These are phyloP conservation scores for Homarus americanus DNA, from an alignment of 1,140 invertebrate genomes.

Conservation along the genomic window DNA sequence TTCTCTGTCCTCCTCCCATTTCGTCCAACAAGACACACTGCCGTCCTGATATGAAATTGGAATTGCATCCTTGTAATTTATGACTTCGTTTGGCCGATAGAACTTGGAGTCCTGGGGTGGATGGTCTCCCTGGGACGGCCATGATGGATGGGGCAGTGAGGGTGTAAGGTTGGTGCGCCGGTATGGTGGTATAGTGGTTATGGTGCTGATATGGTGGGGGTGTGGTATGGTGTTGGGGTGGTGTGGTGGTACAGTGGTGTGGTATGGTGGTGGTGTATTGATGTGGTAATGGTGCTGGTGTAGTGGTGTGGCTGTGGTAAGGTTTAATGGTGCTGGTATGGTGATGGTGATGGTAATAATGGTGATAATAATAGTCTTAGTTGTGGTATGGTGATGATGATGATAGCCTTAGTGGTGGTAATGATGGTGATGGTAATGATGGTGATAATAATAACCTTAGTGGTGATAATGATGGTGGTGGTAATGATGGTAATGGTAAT, in stretches of 20 bases:
- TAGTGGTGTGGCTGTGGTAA: background rate
- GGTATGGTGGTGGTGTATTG: background rate
- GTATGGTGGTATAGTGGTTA: background rate
- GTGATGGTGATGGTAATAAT: background rate
- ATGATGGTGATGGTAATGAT: background rate
- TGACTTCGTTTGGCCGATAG: conserved; percentile 70
- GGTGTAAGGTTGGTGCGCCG: background rate
- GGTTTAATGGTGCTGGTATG: background rate
- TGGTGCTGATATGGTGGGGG: conserved; percentile 8
- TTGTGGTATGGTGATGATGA: no score
- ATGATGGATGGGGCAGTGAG: conserved; percentile 29
- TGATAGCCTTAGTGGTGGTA: no score
- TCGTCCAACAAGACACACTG: conserved; percentile 70
- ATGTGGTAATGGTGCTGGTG: background rate
- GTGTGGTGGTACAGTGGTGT: background rate
- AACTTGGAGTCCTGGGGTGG: conserved; percentile 56
- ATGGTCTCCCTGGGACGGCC: conserved; percentile 44
- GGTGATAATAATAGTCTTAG: no score
- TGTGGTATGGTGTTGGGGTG: background rate
- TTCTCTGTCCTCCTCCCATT: conserved; percentile 68
- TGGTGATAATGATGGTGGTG: background rate
- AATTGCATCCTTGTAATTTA: conserved; percentile 70
- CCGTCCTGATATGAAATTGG: conserved; percentile 71
- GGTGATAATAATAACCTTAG: no score
- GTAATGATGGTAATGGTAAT: background rate